phyloP scores from a whole-genome alignment of 2,797 vertebrate species.

The Scomberomorus guttatus region DNA sequence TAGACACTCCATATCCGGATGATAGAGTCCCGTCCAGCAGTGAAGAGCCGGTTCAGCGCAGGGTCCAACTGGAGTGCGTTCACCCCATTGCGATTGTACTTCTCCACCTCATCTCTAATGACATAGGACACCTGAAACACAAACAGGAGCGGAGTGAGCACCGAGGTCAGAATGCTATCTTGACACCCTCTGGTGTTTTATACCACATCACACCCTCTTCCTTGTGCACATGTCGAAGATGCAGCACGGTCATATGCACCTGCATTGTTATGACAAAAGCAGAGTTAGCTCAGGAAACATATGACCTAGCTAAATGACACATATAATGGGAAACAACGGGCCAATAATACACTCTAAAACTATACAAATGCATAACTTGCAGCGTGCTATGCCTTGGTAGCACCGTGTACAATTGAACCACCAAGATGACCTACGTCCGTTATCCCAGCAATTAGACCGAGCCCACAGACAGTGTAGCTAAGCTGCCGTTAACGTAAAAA shows the following conservation, averaged over 20 bases:
- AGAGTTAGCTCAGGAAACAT: background rate
- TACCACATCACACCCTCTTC: slow-evolving; percentile 24
- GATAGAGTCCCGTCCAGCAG: slow-evolving; percentile 97
- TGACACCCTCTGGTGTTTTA: background rate
- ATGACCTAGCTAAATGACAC: background rate
- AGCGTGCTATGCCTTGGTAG: background rate
- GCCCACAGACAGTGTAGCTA: slow-evolving; percentile 58
- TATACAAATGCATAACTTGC: background rate
- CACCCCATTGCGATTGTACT: slow-evolving; percentile 97
- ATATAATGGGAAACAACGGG: background rate
- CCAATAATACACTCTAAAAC: background rate
- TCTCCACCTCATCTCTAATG: slow-evolving; percentile 98
- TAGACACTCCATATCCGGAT: slow-evolving; percentile 99
- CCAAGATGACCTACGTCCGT: slow-evolving; percentile 10
- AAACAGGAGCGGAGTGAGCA: background rate
- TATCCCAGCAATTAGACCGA: slow-evolving; percentile 82
- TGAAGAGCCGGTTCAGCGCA: slow-evolving; percentile 96
- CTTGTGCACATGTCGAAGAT: background rate
- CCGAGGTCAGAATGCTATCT: background rate
- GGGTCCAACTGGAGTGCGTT: slow-evolving; percentile 98
- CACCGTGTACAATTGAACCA: background rate
- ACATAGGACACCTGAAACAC: slow-evolving; percentile 95
- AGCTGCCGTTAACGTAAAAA: slow-evolving; percentile 21
- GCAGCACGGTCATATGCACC: background rate
- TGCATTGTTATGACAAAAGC: background rate